Percentiles rank a stretch among this genome's conserved stretches.
Evolutionary conservation across 1,140 invertebrate genomes (phyloP).

Genomic region (Maconellicoccus hirsutus): DNA sequence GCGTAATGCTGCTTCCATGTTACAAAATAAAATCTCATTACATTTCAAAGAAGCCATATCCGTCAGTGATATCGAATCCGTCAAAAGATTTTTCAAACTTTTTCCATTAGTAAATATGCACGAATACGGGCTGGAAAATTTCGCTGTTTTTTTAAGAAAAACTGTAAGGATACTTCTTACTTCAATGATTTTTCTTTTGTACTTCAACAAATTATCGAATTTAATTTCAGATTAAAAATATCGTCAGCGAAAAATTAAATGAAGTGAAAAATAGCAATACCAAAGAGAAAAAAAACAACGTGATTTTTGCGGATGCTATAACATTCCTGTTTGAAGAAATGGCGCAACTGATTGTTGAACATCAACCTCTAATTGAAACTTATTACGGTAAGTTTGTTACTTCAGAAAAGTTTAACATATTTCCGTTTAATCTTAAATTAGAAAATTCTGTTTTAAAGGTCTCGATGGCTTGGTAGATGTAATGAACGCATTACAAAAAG

Average conservation of each 20-base stretch:
- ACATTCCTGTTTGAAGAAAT: slow-evolving; percentile 80
- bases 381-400: slow-evolving; percentile 58
- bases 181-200: neutral
- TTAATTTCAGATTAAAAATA: slow-evolving; percentile 18
- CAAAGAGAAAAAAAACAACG: slow-evolving; percentile 54
- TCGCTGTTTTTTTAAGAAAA: slow-evolving; percentile 78
- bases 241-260: slow-evolving; percentile 22
- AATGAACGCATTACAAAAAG: slow-evolving; percentile 61
- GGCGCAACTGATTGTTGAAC: slow-evolving; percentile 75
- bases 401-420: neutral
- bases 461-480: slow-evolving; percentile 55
- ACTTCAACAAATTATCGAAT: neutral
- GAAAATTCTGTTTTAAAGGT: slow-evolving; percentile 35
- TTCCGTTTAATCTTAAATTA: neutral
- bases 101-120: slow-evolving; percentile 91
- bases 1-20: slow-evolving; percentile 67
- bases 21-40: slow-evolving; percentile 58
- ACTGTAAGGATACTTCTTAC: slow-evolving; percentile 45
- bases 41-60: slow-evolving; percentile 88
- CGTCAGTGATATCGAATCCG: slow-evolving; percentile 75
- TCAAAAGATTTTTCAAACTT: slow-evolving; percentile 95
- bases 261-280: slow-evolving; percentile 25
- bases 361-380: slow-evolving; percentile 86
- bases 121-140: slow-evolving; percentile 78
- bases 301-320: slow-evolving; percentile 72